Percentiles rank a stretch among this genome's conserved stretches.
These are phyloP conservation scores for Trichopoda pennipes DNA, from an alignment of 2,888 invertebrate genomes.

Conservation along the genomic window DNA sequence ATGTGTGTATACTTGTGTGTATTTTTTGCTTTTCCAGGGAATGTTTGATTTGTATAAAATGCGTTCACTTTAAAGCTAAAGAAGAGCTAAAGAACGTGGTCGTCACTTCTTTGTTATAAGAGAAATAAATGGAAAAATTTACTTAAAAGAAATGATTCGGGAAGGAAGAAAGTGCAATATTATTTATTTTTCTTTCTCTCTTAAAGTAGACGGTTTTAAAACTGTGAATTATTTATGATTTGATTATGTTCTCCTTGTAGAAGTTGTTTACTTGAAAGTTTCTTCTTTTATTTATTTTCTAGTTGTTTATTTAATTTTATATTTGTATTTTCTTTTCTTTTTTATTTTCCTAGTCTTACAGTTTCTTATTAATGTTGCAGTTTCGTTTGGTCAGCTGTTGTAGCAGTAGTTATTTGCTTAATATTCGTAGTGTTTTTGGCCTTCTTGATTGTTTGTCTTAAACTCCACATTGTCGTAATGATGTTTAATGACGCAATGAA, in stretches of 20 bases:
- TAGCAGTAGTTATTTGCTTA: constrained; percentile 48
- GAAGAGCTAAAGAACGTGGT: constrained; percentile 24
- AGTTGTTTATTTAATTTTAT: constrained; percentile 1
- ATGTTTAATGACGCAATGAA: constrained; percentile 31
- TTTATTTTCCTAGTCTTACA: constrained; percentile 25
- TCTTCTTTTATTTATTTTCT: background rate
- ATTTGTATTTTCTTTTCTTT: constrained; percentile 12
- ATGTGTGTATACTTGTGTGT: constrained; percentile 20
- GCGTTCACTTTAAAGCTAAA: constrained; percentile 8
- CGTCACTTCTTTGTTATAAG: background rate
- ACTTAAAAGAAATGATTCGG: background rate
- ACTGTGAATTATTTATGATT: constrained; percentile 16
- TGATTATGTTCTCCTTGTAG: constrained; percentile 11
- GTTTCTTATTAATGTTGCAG: constrained; percentile 42
- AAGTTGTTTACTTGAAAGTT: background rate
- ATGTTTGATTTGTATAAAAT: constrained; percentile 40
- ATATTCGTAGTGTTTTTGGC: constrained; percentile 54
- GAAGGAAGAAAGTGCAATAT: constrained; percentile 4
- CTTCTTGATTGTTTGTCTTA: constrained; percentile 49
- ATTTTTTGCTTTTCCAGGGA: constrained; percentile 27
- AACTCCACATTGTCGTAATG: constrained; percentile 60
- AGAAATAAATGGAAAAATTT: constrained; percentile 24
- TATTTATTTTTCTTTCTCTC: background rate
- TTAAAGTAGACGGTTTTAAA: constrained; percentile 4
- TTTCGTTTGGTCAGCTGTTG: constrained; percentile 56